These are phyloP conservation scores for Corydoras sp. DNA, from an alignment of 2,113 vertebrate species.

Conservation along the genomic window DNA sequence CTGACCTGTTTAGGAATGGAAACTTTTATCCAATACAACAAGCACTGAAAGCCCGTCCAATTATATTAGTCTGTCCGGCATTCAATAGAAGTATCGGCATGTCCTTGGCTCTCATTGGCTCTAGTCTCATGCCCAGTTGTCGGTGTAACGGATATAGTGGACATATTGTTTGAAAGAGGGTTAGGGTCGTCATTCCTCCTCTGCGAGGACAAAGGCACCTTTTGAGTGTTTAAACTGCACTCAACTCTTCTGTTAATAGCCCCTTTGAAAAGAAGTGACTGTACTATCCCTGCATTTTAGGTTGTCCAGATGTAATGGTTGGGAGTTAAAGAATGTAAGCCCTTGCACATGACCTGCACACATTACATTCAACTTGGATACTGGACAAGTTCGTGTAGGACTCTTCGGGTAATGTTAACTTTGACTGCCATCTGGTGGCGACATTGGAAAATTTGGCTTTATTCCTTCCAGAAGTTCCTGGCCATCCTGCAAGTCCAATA, in stretches of 20 bases:
- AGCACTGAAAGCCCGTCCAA: conserved; percentile 41
- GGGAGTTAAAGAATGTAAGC: background rate
- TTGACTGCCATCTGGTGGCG: conserved; percentile 27
- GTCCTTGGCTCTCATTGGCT: conserved; percentile 23
- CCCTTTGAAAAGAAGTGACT: no score
- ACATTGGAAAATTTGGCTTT: background rate
- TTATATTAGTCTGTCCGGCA: conserved; percentile 31
- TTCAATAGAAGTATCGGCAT: conserved; percentile 8
- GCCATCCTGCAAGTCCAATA: background rate
- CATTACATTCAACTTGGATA: background rate
- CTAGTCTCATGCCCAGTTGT: background rate
- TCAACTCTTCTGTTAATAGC: no score
- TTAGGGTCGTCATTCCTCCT: background rate
- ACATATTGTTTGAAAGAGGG: background rate
- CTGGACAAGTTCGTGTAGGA: background rate
- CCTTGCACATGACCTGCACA: background rate
- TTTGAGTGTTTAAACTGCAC: no score
- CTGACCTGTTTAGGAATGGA: conserved; percentile 43
- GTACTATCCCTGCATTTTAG: background rate
- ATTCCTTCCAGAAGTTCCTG: background rate
- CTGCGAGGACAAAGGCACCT: conserved; percentile 1
- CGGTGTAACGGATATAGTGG: background rate
- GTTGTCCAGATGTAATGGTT: background rate
- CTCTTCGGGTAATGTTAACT: background rate
- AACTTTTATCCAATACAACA: background rate